phyloP scores from a whole-genome alignment of 2,113 vertebrate species.

The Notarius lentiginosus region DNA sequence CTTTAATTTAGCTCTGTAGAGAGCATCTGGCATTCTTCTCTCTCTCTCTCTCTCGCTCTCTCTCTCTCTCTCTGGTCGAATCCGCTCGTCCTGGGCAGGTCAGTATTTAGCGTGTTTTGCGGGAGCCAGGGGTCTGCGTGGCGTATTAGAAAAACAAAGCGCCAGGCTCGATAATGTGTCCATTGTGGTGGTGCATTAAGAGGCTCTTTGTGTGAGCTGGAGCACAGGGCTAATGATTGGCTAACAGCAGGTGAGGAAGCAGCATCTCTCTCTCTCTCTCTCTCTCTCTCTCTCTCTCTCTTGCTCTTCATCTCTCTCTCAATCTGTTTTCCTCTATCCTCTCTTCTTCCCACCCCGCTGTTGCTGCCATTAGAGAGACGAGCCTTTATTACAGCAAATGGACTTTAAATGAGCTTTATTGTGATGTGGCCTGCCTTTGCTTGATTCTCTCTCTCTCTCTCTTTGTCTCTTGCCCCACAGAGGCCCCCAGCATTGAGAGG shows the following conservation, averaged over 20 bases:
- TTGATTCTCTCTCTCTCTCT: constrained; percentile 71
- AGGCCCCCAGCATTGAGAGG: constrained; percentile 98
- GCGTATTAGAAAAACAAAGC: constrained; percentile 83
- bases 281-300: constrained; percentile 42
- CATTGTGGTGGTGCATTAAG: constrained; percentile 93
- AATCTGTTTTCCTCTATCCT: constrained; percentile 65
- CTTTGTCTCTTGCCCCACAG: constrained; percentile 71
- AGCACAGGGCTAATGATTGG: constrained; percentile 96
- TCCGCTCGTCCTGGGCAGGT: constrained; percentile 61
- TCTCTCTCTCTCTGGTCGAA: constrained; percentile 49
- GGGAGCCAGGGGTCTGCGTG: constrained; percentile 67
- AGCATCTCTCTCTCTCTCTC: constrained; percentile 60
- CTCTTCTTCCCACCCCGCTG: constrained; percentile 83
- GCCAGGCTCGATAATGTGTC: constrained; percentile 82
- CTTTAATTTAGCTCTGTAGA: not conserved
- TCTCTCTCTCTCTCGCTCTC: not conserved
- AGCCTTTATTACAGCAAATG: constrained; percentile 93
- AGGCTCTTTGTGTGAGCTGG: constrained; percentile 86
- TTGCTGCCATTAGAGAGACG: constrained; percentile 89
- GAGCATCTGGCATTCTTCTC: not conserved
- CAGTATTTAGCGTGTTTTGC: constrained; percentile 78
- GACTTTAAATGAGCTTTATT: constrained; percentile 93
- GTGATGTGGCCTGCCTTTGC: constrained; percentile 84
- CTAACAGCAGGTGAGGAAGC: constrained; percentile 96
- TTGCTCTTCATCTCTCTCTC: constrained; percentile 42